Evolutionary conservation across 2,113 vertebrate species (phyloP), one percentile per base, ranked within the genome.

Genomic region (Phyllostomus hastatus): DNA sequence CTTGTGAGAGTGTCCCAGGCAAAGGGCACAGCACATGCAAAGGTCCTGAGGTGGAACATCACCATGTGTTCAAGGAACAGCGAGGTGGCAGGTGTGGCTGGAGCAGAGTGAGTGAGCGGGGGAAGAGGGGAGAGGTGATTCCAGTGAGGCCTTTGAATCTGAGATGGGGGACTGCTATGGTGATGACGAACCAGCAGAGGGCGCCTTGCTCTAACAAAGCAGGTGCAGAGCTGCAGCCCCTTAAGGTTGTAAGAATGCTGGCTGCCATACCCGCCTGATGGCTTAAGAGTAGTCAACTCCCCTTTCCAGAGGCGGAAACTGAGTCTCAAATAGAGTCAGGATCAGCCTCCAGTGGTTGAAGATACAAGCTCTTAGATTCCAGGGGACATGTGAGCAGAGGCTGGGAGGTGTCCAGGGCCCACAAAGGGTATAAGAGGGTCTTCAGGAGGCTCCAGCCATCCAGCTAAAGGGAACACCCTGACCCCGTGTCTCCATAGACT

Each of bases 201-300:
- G 96, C 84, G 72, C 75, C 28, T 0, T 6, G 6, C 22, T 31
- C 90, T 14, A 66, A 75, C 64, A 10, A 15, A 70, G n/a, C 41
- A 24, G 10, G 7, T 15, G 5, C 20, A 9, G 17, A 2, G 10
- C 38, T 54, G 31, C 0, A 1, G 15, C 4, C 12, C 2, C 7
- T 14, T 52, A 20, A 10, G 24, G 4, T 48, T 2, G 1, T 41
- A 5, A 22, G 16, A 41, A 64, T 69, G 28, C 22, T 26, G 67
- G 76, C 59, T 43, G 80, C 76, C 14, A 2, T 17, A 14, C 79
- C 26, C 14, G 46, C 8, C 38, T 38, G 31, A 43, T 24, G 10
- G 38, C n/a, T 0, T n/a, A 31, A 19, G 16, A 41, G 35, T 1
- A n/a, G 38, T 73, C 26, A 73, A 4, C 41, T 28, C 3, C 26